A percentile compares a stretch with the other conserved stretches of the same genome.
phyloP scores from a whole-genome alignment of 2,113 vertebrate genomes.

The Osmerus mordax region DNA sequence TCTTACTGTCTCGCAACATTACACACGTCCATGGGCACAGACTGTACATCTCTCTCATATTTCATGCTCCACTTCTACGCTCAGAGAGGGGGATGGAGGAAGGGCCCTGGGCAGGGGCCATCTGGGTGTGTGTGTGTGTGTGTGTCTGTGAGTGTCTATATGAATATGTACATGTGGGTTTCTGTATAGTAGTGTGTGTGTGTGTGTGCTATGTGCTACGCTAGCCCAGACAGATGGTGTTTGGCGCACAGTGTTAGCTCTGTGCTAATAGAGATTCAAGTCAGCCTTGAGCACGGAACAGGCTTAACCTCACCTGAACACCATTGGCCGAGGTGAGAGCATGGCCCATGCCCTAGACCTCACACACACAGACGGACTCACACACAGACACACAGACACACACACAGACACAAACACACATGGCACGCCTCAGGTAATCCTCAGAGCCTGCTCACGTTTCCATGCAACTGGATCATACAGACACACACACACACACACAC shows the following conservation, averaged over 20 bases:
- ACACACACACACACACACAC: too few relatives aligned
- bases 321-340: too few relatives aligned
- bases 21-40: background rate
- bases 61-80: background rate
- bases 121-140: conserved; percentile 44
- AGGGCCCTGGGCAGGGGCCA: conserved; percentile 57
- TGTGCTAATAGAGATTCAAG: background rate
- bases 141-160: conserved; percentile 5
- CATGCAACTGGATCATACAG: too few relatives aligned
- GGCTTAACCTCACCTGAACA: background rate
- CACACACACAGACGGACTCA: conserved; percentile 17
- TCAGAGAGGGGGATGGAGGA: conserved; percentile 41
- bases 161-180: background rate
- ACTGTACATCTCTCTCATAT: background rate
- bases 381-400: background rate
- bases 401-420: conserved; percentile 3
- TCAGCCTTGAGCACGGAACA: background rate
- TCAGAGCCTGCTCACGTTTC: too few relatives aligned
- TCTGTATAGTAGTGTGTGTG: conserved; percentile 12
- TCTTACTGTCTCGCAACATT: background rate
- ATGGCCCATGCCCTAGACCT: background rate
- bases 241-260: background rate
- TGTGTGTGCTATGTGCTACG: background rate
- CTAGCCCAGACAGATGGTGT: background rate
- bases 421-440: too few relatives aligned